Conservation (phyloP, 1,140 invertebrate species). For the Halyomorpha halys region DNA sequence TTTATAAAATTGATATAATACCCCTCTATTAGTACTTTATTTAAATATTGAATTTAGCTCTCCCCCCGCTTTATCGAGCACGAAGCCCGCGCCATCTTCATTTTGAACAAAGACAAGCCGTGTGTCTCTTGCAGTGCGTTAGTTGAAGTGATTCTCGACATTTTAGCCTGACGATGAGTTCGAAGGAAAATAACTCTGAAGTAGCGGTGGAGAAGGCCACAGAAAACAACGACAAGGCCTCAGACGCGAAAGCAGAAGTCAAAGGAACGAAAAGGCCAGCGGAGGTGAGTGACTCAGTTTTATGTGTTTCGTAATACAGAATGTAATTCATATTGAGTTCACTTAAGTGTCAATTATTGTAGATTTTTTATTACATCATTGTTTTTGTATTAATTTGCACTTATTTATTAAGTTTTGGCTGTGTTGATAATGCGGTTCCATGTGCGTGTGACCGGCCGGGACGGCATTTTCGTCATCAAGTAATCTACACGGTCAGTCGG, state of each 20-base stretch:
- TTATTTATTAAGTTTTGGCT: background rate
- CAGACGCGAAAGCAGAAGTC: slow-evolving; percentile 64
- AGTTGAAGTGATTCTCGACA: slow-evolving; percentile 42
- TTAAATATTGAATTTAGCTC: background rate
- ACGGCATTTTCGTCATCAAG: background rate
- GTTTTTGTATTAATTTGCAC: background rate
- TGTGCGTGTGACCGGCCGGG: slow-evolving; percentile 13
- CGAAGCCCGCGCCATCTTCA: slow-evolving; percentile 68
- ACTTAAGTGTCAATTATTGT: background rate
- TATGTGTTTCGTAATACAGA: background rate
- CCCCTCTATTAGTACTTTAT: no score
- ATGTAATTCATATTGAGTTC: background rate
- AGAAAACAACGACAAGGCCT: slow-evolving; percentile 57
- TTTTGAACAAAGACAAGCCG: slow-evolving; percentile 58
- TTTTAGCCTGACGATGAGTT: slow-evolving; percentile 55
- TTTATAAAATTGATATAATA: no score
- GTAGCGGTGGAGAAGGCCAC: slow-evolving; percentile 68
- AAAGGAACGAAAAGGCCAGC: slow-evolving; percentile 78
- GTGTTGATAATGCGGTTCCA: slow-evolving; percentile 16
- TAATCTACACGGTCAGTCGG: background rate
- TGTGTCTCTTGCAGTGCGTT: slow-evolving; percentile 31
- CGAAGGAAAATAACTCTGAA: slow-evolving; percentile 70
- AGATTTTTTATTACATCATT: background rate
- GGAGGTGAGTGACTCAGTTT: slow-evolving; percentile 53
- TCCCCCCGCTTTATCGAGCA: slow-evolving; percentile 40